Conservation (phyloP, 2,888 invertebrate species). For the Thymelicus acteon region DNA sequence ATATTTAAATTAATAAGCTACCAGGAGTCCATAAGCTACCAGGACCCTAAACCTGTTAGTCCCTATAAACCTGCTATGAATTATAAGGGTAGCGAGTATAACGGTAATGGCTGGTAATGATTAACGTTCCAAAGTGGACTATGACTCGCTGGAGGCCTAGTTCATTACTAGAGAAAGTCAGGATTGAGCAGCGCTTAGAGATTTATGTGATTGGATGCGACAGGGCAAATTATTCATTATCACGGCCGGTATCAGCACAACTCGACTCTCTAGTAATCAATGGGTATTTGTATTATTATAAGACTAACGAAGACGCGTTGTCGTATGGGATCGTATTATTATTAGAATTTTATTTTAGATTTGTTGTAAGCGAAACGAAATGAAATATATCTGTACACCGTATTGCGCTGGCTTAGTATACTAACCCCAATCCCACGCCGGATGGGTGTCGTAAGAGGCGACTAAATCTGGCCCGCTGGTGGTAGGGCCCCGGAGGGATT, state of each 20-base stretch:
- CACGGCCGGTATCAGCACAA: not conserved
- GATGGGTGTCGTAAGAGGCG: too few relatives aligned
- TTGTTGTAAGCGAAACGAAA: too few relatives aligned
- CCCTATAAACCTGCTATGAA: slow-evolving; percentile 21
- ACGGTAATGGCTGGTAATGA: slow-evolving; percentile 30
- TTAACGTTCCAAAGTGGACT: slow-evolving; percentile 22
- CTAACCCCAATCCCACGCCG: too few relatives aligned
- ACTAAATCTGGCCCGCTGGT: too few relatives aligned
- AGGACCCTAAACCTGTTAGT: slow-evolving; percentile 13
- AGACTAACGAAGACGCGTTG: too few relatives aligned
- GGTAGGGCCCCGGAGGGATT: too few relatives aligned
- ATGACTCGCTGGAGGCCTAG: slow-evolving; percentile 1
- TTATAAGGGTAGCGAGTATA: slow-evolving; percentile 34
- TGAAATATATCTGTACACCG: too few relatives aligned
- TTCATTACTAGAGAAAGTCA: slow-evolving; percentile 24
- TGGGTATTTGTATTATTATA: not conserved
- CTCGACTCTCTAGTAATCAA: not conserved
- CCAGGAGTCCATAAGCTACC: slow-evolving; percentile 9
- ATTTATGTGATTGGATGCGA: slow-evolving; percentile 26
- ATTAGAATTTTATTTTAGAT: too few relatives aligned
- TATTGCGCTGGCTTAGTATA: too few relatives aligned
- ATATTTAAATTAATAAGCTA: slow-evolving; percentile 25
- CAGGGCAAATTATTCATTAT: slow-evolving; percentile 23
- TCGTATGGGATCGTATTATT: too few relatives aligned
- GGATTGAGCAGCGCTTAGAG: slow-evolving; percentile 19